Evolutionary conservation across 2,888 invertebrate genomes (phyloP).

Genomic region (Halictus quadricinctus): DNA sequence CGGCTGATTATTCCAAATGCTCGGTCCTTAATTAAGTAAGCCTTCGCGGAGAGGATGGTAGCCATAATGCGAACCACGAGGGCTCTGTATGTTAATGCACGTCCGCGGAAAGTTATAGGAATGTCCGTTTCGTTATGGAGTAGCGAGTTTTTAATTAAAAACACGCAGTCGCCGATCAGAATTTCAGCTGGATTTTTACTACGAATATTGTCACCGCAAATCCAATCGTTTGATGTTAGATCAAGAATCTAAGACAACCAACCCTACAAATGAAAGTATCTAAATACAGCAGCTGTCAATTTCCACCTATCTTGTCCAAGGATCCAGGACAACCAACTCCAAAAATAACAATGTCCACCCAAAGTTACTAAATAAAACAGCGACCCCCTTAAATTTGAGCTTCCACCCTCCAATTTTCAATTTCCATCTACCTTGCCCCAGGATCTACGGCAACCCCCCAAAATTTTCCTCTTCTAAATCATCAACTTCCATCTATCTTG

Average conservation of each 20-base stretch:
- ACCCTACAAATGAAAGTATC: too few relatives aligned
- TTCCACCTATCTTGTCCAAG: too few relatives aligned
- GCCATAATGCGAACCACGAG: background rate
- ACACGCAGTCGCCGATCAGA: background rate
- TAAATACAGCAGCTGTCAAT: too few relatives aligned
- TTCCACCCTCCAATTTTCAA: too few relatives aligned
- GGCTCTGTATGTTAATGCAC: background rate
- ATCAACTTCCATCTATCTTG: background rate
- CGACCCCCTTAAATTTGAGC: too few relatives aligned
- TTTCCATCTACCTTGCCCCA: too few relatives aligned
- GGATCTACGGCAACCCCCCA: too few relatives aligned
- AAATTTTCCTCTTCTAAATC: too few relatives aligned
- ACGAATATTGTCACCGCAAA: too few relatives aligned
- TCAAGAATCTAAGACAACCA: too few relatives aligned
- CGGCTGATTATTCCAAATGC: constrained; percentile 13
- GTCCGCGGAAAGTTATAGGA: background rate
- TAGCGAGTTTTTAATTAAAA: constrained; percentile 28
- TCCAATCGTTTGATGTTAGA: too few relatives aligned
- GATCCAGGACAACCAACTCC: too few relatives aligned
- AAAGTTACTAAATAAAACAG: background rate
- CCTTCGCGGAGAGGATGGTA: background rate
- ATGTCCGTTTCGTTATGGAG: background rate
- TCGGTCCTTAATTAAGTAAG: constrained; percentile 12
- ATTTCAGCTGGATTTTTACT: background rate
- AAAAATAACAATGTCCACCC: background rate